Base-by-base conservation (phyloP, 2,113 vertebrate species). In the Aphyosemion australe region DNA sequence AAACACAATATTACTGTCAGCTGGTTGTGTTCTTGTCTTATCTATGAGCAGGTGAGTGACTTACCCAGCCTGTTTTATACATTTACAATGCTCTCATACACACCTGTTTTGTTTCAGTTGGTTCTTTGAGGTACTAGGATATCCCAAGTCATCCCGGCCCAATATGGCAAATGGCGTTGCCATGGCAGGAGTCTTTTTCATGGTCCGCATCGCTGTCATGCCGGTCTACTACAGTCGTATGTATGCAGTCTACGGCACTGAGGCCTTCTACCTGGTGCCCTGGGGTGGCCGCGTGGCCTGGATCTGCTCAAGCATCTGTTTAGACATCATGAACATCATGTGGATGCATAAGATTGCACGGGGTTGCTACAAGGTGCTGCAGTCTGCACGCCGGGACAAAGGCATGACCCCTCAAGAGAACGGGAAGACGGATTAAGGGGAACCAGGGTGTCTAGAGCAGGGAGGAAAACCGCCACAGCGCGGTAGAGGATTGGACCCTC, bases 281-380 rank as follows among this genome's bases (percentile, higher is more conserved):
- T 84, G 90, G 58, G 86, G 91, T 12, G 89, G 93, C 48, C 96
- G 98, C n/a, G 87, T 83, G 42, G 87, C 93, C 79, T 99, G 97
- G 97, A 92, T 97, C 71, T 73, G 87, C 85, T 92, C 94, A 69
- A 97, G 97, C 51, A 56, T 94, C 83, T 89, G 95, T 65, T 84
- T 99, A 93, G 97, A 99, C 91, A 74, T 97, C 77, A 96, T 99
- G 96, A 99, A 99, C 76, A 20, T 97, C 70, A 96, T 97, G 94
- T 99, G 97, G 97, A 99, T 99, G 97, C 89, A 95, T 80, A 99
- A 95, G 88, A 99, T 99, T 19, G 92, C 93, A 26, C 94, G 93
- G 60, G 97, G 97, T 77, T 98, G 97, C 92, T 92, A 93, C 87
- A 96, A 87, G 83, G 95, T 98, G 62, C 84, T 99, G 83, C 87